Evolutionary conservation across 2,113 vertebrate species (phyloP), one percentile per base, ranked within the genome.

Genomic region (Hippocampus abdominalis): DNA sequence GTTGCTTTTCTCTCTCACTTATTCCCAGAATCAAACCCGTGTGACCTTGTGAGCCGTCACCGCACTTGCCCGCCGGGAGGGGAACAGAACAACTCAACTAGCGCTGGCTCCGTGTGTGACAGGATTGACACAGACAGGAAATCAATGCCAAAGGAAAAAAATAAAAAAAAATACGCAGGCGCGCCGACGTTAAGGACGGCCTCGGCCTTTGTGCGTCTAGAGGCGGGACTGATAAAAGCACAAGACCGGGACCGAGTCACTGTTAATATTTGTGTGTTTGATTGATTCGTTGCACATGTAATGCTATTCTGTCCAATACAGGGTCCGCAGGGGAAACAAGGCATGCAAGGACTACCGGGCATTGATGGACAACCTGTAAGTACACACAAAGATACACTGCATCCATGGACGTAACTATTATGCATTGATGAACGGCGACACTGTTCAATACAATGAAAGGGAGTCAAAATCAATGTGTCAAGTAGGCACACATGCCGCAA

Each of bases 291-390:
- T 49, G 59, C 32, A 27, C 9, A 32, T 59, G 25, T 20, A 46
- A 27, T 54, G 36, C 20, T 56, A 21, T 68, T 82, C 21, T 82
- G 44, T 81, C 54, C 29, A 27, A n/a, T 69, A 2, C 82, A 98
- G 96, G 96, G 96, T 32, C 93, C 92, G 0, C 89, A 84, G 0
- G 96, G 96, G 32, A 95, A 95, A 68, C 76, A 80, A 7, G 96
- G 96, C 60, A 91, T 97, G 65, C 89, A 78, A 64, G 96, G 96
- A 20, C 81, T 94, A 7, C 68, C 93, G 53, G 96, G 95, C 62
- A 91, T 93, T 1, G 94, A 96, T 2, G 96, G 96, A 0, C 94
- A 95, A 71, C 84, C 82, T 23, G 96, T 98, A 78, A 96, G 95
- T 91, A 74, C 2, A 66, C 68, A 67, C 61, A 68, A 12, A 60